phyloP scores from a whole-genome alignment of 2,888 invertebrate species.

The Apomyelois bistriatella region DNA sequence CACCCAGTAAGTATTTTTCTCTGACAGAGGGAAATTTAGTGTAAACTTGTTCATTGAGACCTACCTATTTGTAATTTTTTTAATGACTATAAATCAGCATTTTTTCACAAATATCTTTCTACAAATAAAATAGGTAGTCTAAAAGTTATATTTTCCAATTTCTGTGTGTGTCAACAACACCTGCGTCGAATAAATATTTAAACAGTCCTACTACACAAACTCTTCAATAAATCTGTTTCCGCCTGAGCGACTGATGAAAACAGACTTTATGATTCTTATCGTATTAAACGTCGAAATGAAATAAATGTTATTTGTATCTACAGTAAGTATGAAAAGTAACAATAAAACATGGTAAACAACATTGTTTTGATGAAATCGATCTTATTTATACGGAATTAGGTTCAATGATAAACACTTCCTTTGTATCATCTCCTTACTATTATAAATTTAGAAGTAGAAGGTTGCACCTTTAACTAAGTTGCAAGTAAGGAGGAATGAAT shows the following conservation, averaged over 20 bases:
- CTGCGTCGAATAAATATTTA: neutral
- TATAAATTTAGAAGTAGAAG: too few relatives aligned
- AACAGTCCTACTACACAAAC: neutral
- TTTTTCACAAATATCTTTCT: too few relatives aligned
- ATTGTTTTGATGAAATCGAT: neutral
- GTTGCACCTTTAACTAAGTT: too few relatives aligned
- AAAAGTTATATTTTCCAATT: too few relatives aligned
- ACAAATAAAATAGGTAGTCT: too few relatives aligned
- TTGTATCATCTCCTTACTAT: too few relatives aligned
- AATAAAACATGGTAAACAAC: neutral
- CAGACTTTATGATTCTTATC: neutral
- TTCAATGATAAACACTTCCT: too few relatives aligned
- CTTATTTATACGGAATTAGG: neutral
- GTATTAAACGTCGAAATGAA: neutral
- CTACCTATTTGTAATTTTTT: too few relatives aligned
- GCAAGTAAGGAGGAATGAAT: too few relatives aligned
- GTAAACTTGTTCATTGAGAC: too few relatives aligned
- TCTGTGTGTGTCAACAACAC: neutral
- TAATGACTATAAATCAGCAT: too few relatives aligned
- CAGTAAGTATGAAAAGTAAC: neutral
- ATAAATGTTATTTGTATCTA: neutral
- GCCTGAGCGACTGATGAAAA: neutral
- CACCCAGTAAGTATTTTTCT: constrained; percentile 74
- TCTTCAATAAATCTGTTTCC: neutral
- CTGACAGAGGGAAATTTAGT: too few relatives aligned